Evolutionary conservation across 2,797 vertebrate genomes (phyloP), one percentile per base, ranked within the genome.

Genomic region (Masticophis lateralis): DNA sequence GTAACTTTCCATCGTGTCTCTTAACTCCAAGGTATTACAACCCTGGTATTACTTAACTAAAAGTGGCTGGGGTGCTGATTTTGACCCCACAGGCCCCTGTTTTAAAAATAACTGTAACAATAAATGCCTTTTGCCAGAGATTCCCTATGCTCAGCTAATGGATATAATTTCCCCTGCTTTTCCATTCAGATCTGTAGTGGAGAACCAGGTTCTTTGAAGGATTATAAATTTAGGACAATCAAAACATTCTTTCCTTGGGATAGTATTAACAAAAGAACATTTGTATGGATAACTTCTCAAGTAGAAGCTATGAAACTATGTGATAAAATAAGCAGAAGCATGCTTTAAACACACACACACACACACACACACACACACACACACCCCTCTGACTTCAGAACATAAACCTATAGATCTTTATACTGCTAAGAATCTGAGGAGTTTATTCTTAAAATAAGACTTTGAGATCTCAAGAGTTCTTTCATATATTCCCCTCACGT

Each of bases 1-100:
- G 94, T 95, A 95, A 94, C 95, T 95, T 91, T 91, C 28, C 11
- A 20, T 88, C 56, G 92, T 0, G 0, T 93, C 86, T 12, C 92
- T 56, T 88, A 25, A 92, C 86, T 59, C 61, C 43, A 27, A 90
- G 91, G n/a, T 7, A 69, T 93, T 8, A 0, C 2, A 90, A n/a
- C 14, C 3, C 0, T 0, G 91, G 55, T 0, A 0, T 32, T 89
- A n/a, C 18, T 94, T 91, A 87, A 69, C 93, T 20, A 11, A 25
- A 27, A 20, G 47, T 25, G 27, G 47, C 57, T 16, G 69, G 43
- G n/a, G 83, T 51, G 61, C 18, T n/a, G 55, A 43, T 86, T 88
- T 83, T 32, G 10, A 28, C 20, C 18, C 86, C 66, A 55, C 63
- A 83, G 56, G 9, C 90, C 47, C 83, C 14, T 88, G 61, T 59